Evolutionary conservation across 2,888 invertebrate genomes (phyloP), one percentile per base, ranked within the genome.

Genomic region (Apeira syringaria): DNA sequence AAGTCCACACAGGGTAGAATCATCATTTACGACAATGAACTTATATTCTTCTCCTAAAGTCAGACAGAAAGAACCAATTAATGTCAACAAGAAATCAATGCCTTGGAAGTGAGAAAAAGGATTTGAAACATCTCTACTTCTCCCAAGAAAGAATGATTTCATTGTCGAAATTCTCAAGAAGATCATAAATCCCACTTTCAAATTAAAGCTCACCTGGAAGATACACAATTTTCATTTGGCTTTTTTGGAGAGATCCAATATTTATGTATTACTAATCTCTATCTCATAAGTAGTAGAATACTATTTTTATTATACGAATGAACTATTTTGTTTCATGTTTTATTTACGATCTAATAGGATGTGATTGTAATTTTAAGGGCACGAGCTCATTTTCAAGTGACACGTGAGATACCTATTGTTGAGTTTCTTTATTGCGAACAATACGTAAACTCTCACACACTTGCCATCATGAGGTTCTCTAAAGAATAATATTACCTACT

Each of bases 71-170:
- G 18, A 42, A 12, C 6, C 15, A 5, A 15, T n/a, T n/a, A n/a
- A 9, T 4, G 6, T 11, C 17, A 34, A 7, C 8, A 49, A 37
- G 34, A 62, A 54, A 49, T 41, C 15, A 9, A 35, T 11, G 13
- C 61, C 74, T 18, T 74, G 74, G 74, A 71, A 56, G 61, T 76
- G 59, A 64, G 29, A n/a, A 8, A 7, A 17, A 7, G 1, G 13
- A 17, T 31, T 9, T 7, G 11, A 17, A 20, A 18, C 6, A 4
- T 15, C 15, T 4, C 2, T 15, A n/a, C n/a, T n/a, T n/a, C n/a
- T n/a, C n/a, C n/a, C n/a, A n/a, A n/a, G n/a, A n/a, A n/a, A n/a
- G n/a, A n/a, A 15, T 15, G 2, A 15, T 15, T 15, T 15, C 15
- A 15, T 15, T 15, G 15, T 15, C 15, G n/a, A n/a, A n/a, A n/a